Evolutionary conservation across 2,113 vertebrate genomes (phyloP), one percentile per base, ranked within the genome.

Genomic region (Orthonyx spaldingii): DNA sequence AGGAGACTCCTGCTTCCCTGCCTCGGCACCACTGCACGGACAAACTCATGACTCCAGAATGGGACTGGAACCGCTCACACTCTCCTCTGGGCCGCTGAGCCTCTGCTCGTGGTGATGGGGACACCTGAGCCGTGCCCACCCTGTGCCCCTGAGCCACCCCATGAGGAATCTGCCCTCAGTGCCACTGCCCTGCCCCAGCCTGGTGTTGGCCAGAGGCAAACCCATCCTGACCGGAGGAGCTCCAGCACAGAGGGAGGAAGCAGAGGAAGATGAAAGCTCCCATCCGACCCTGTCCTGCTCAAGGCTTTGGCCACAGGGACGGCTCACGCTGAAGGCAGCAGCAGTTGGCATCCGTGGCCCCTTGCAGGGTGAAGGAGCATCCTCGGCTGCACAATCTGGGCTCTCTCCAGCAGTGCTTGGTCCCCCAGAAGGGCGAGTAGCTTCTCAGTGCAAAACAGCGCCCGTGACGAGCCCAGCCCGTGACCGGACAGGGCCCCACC

Each of bases 41-140:
- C 50, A 46, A 10, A 4, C 39, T 82, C 56, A 24, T 11, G 6
- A 6, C 74, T 59, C 61, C 70, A 12, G 46, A n/a, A 53, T 0
- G 13, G 50, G 37, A 15, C 42, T 3, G 63, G 44, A 12, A 27
- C 24, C 23, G 8, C 30, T 16, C n/a, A 35, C 0, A 1, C 16
- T 33, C 26, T 59, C 14, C 71, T 49, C 23, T 1, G 7, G 85
- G 33, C 57, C 56, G 4, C 56, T 2, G 39, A 63, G 24, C 52
- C 47, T 44, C 42, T 60, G 6, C 61, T 41, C 2, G 0, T 20
- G 11, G 35, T 7, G 42, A 37, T 6, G 52, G 47, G 57, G 11
- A n/a, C 77, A 26, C 35, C 22, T 5, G 2, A 27, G 1, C 55
- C 0, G 0, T 6, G 50, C 56, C 35, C 33, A 1, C 22, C 47